Conservation (phyloP, 2,797 vertebrate genomes). For the Melanotaenia boesemani region DNA sequence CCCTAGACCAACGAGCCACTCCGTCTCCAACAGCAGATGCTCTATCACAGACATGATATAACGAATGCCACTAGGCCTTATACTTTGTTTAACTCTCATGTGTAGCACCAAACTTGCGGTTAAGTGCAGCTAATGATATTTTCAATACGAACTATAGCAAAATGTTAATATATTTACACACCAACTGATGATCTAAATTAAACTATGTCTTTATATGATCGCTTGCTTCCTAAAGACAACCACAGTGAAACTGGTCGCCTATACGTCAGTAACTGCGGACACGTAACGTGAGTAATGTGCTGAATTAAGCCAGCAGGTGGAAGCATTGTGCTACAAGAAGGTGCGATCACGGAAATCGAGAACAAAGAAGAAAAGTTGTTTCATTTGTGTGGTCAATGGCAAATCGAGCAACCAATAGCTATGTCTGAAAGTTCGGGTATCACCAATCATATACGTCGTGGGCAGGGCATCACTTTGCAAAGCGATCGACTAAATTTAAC, state of each 20-base stretch:
- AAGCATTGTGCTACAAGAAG: neutral
- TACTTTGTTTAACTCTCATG: too few species aligned
- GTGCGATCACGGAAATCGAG: rapidly evolving
- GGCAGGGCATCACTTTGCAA: constrained; percentile 5
- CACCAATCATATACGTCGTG: constrained; percentile 43
- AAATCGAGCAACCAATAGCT: constrained; percentile 23
- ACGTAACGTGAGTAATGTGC: neutral
- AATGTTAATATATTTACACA: neutral
- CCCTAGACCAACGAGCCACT: constrained; percentile 86
- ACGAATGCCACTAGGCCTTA: too few species aligned
- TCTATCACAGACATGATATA: too few species aligned
- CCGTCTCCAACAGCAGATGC: too few species aligned
- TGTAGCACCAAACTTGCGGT: too few species aligned
- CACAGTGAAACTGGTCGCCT: neutral
- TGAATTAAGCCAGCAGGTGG: neutral
- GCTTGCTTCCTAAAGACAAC: neutral
- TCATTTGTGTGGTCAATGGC: constrained; percentile 17
- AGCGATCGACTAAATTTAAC: constrained; percentile 17
- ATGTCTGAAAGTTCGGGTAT: rapidly evolving
- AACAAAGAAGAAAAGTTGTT: constrained; percentile 23
- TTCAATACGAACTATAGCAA: neutral
- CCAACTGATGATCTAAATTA: neutral
- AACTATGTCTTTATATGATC: neutral
- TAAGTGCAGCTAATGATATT: neutral
- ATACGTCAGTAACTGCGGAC: neutral